These are phyloP conservation scores for Myodes glareolus DNA, from an alignment of 2,113 vertebrate genomes.

Conservation along the genomic window DNA sequence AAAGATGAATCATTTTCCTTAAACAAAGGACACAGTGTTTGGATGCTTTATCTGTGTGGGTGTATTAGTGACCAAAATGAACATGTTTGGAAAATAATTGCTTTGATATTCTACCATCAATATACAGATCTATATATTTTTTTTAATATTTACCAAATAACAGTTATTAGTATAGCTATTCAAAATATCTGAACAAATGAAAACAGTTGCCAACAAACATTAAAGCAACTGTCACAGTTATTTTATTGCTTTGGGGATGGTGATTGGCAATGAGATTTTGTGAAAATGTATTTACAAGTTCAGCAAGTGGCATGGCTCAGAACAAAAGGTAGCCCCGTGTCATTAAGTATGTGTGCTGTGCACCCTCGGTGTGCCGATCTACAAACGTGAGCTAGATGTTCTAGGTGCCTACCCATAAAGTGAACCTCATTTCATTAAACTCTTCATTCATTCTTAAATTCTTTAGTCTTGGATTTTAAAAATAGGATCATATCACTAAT, in stretches of 20 bases:
- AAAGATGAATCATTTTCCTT: slow-evolving; percentile 82
- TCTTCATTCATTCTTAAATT: slow-evolving; percentile 74
- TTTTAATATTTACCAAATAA: slow-evolving; percentile 85
- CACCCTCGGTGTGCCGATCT: slow-evolving; percentile 74
- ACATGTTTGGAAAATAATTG: slow-evolving; percentile 81
- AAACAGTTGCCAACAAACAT: slow-evolving; percentile 88
- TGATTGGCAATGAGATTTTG: slow-evolving; percentile 81
- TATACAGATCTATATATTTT: slow-evolving; percentile 85
- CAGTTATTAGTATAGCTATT: slow-evolving; percentile 87
- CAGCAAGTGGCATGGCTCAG: slow-evolving; percentile 83
- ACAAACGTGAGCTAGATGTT: slow-evolving; percentile 74
- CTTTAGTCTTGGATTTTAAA: slow-evolving; percentile 76
- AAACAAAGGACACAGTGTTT: slow-evolving; percentile 81
- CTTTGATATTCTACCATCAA: slow-evolving; percentile 84
- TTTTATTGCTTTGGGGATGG: slow-evolving; percentile 88
- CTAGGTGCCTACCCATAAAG: slow-evolving; percentile 73
- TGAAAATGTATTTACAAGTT: slow-evolving; percentile 89
- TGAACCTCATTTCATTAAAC: slow-evolving; percentile 71
- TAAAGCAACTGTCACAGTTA: slow-evolving; percentile 87
- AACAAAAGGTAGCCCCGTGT: slow-evolving; percentile 79
- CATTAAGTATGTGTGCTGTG: slow-evolving; percentile 69
- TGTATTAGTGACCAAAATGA: slow-evolving; percentile 81
- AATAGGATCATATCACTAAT: slow-evolving; percentile 72
- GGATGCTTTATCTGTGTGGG: slow-evolving; percentile 76
- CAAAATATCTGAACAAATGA: slow-evolving; percentile 85